A percentile compares a stretch with the other conserved stretches of the same genome.
phyloP scores from a whole-genome alignment of 2,888 invertebrate genomes.

The Lamellibrachia satsuma region DNA sequence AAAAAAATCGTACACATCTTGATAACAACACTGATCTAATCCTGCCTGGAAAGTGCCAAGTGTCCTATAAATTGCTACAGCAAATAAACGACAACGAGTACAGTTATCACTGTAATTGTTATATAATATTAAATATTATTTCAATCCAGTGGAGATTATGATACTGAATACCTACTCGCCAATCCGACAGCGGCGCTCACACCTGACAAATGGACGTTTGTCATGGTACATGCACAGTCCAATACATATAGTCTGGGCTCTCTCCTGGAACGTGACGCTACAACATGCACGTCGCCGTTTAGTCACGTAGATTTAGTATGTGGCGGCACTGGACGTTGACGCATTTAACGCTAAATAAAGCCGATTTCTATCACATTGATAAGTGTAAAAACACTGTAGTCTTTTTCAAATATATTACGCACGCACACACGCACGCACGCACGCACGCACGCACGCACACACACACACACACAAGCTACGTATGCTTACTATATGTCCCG shows the following conservation, averaged over 20 bases:
- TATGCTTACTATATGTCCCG: background rate
- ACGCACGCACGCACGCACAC: background rate
- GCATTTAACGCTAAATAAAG: background rate
- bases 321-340: background rate
- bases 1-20: too few relatives aligned
- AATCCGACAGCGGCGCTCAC: slow-evolving; percentile 29
- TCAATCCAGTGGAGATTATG: background rate
- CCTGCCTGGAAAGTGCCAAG: too few relatives aligned
- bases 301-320: background rate
- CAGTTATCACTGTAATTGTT: too few relatives aligned
- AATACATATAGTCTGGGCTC: slow-evolving; percentile 37
- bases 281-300: background rate
- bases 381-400: too few relatives aligned
- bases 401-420: background rate
- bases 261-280: slow-evolving; percentile 38
- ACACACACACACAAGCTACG: background rate
- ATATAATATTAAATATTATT: too few relatives aligned
- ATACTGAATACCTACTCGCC: slow-evolving; percentile 17
- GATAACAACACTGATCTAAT: too few relatives aligned
- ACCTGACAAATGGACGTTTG: slow-evolving; percentile 31
- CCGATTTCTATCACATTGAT: too few relatives aligned
- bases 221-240: slow-evolving; percentile 39
- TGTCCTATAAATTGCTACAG: too few relatives aligned
- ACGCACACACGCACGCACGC: background rate
- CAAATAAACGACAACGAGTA: too few relatives aligned